Evolutionary conservation across 2,797 vertebrate genomes (phyloP).

Genomic region (Acomys russatus): DNA sequence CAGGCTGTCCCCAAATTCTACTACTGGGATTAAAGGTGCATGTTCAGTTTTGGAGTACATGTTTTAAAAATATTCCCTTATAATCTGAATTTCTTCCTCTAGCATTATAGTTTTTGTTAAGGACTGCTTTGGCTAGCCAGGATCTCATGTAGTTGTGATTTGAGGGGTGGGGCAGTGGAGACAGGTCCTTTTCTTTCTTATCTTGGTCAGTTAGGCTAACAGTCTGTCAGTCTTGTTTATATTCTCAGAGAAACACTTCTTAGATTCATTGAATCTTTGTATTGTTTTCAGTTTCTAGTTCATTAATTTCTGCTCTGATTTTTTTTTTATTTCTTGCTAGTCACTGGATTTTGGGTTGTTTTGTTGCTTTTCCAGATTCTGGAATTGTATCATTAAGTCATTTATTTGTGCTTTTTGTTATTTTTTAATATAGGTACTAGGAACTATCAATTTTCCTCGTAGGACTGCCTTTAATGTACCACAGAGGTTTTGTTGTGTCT

Average conservation of each 20-base stretch:
- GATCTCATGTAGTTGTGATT: too few species aligned
- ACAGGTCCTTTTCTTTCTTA: background rate
- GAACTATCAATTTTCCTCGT: background rate
- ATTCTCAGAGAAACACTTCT: background rate
- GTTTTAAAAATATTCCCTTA: background rate
- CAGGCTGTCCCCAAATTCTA: background rate
- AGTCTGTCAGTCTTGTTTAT: background rate
- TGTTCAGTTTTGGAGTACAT: background rate
- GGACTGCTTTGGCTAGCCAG: too few species aligned
- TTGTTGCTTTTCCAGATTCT: background rate
- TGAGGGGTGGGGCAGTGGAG: background rate
- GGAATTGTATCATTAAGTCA: background rate
- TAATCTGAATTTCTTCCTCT: background rate
- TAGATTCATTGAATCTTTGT: background rate
- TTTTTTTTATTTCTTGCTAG: background rate
- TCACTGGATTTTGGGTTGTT: background rate
- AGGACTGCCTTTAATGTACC: background rate
- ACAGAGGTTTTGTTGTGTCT: background rate
- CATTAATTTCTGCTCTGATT: background rate
- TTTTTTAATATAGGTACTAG: background rate
- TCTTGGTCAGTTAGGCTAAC: background rate
- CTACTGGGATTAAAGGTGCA: background rate
- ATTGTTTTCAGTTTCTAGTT: background rate
- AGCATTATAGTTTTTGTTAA: too few species aligned
- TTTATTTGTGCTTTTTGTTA: background rate